Percentiles rank a stretch among this genome's conserved stretches.
phyloP scores from a whole-genome alignment of 2,797 vertebrate genomes.

The Gymnoscopelus microlampas region DNA sequence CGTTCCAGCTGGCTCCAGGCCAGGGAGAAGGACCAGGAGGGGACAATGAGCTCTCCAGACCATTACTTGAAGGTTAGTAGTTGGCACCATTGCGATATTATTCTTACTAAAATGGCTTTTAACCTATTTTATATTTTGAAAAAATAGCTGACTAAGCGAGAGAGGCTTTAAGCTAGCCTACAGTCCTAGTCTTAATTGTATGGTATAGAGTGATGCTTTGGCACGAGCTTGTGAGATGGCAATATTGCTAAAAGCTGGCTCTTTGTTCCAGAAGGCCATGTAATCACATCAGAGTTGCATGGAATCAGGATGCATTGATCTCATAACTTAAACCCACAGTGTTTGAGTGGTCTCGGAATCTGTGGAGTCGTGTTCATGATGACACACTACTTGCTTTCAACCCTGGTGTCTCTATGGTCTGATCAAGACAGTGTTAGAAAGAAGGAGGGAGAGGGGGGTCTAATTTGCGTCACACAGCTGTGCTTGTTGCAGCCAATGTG shows the following conservation, averaged over 20 bases:
- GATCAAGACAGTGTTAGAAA: not conserved
- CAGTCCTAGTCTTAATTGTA: constrained; percentile 46
- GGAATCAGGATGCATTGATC: constrained; percentile 24
- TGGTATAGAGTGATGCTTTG: constrained; percentile 45
- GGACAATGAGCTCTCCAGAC: constrained; percentile 10
- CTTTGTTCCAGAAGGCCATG: constrained; percentile 41
- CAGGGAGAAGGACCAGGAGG: constrained; percentile 13
- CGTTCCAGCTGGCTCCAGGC: constrained; percentile 7
- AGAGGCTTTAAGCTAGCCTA: constrained; percentile 28
- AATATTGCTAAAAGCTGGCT: constrained; percentile 58
- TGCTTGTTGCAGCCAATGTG: no score
- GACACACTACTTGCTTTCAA: no score
- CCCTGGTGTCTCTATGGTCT: no score
- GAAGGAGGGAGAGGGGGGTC: no score
- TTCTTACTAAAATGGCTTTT: constrained; percentile 45
- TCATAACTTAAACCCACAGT: constrained; percentile 22
- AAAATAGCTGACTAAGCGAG: constrained; percentile 51
- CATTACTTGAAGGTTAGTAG: constrained; percentile 17
- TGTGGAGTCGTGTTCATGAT: no score
- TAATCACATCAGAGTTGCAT: constrained; percentile 46
- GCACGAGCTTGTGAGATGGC: constrained; percentile 41
- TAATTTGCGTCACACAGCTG: no score
- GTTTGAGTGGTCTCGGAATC: not conserved
- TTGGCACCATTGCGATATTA: constrained; percentile 38
- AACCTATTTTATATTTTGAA: constrained; percentile 26